Base-by-base conservation (phyloP, 2,888 invertebrate species). In the Drosophila anomalata region DNA sequence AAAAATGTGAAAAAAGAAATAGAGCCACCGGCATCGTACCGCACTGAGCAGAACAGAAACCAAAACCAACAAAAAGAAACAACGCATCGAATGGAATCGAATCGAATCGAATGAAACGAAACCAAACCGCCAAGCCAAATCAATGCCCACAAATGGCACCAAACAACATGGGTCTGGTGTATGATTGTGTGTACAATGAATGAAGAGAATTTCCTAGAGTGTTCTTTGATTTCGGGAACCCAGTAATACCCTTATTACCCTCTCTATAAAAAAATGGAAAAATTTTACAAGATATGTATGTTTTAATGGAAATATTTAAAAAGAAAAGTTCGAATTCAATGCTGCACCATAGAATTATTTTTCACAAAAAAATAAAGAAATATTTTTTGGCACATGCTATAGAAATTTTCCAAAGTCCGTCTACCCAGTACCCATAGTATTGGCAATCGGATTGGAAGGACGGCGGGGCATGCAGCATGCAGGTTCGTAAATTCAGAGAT, bases 401-500 rank as follows among this genome's bases (percentile, higher is more conserved):
- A 9, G 17, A 42, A 20, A 9, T 42, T 42, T 42, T 42, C 14
- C 9, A 8, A n/a, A 20, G 7, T 17, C 17, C 8, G 2, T 11
- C 1, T 42, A 11, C 41, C 14, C 41, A 20, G 41, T 20, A 20
- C n/a, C 12, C 22, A 9, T 17, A 12, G 44, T 22, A 22, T 44
- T 44, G 42, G 42, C 11, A 17, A 42, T 9, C 14, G 14, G 14
- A 39, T 14, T 20, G 41, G 20, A 17, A 42, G 41, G 41, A 2
- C 20, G 3, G 17, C 8, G 41, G 41, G 41, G 41, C 39, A 12
- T 17, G 41, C 56, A 54, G 59, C 57, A 61, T 72, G 72, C 59
- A 58, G 79, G 74, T 72, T 74, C 75, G 73, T 73, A 87, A 80
- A 87, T 87, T 80, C 74, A 63, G 80, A 84, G 78, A 88, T 84